phyloP scores from a whole-genome alignment of 2,797 vertebrate species.

The Crax fasciolata region DNA sequence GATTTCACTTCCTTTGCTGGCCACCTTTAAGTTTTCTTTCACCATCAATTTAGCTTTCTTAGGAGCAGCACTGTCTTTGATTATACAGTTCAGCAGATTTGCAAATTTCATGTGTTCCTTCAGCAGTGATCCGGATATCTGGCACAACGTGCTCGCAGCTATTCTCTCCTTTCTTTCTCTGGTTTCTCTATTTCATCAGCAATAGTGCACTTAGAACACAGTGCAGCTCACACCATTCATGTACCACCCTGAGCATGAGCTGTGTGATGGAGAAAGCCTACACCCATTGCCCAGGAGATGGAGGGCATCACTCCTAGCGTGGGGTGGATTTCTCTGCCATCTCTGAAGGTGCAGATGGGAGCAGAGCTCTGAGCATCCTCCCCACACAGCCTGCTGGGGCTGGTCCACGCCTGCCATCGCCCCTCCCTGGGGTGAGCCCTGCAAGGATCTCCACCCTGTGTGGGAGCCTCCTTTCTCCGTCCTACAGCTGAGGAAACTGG shows the following conservation, averaged over 20 bases:
- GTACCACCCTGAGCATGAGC: neutral
- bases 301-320: neutral
- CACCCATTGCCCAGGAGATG: neutral
- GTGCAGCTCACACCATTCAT: rapidly evolving
- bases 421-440: neutral
- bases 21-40: slow-evolving; percentile 36
- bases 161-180: neutral
- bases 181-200: too few relatives aligned
- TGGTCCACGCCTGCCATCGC: neutral
- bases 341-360: neutral
- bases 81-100: neutral
- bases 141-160: neutral
- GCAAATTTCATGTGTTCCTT: neutral
- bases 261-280: neutral
- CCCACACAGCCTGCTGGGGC: neutral
- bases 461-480: neutral
- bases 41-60: slow-evolving; percentile 35
- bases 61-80: slow-evolving; percentile 6
- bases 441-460: neutral
- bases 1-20: slow-evolving; percentile 57
- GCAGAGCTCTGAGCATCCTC: neutral
- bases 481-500: neutral
- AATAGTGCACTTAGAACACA: neutral
- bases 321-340: rapidly evolving
- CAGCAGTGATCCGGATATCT: neutral